These are phyloP conservation scores for Clarias magur DNA, from an alignment of 2,113 vertebrate species.

Conservation along the genomic window DNA sequence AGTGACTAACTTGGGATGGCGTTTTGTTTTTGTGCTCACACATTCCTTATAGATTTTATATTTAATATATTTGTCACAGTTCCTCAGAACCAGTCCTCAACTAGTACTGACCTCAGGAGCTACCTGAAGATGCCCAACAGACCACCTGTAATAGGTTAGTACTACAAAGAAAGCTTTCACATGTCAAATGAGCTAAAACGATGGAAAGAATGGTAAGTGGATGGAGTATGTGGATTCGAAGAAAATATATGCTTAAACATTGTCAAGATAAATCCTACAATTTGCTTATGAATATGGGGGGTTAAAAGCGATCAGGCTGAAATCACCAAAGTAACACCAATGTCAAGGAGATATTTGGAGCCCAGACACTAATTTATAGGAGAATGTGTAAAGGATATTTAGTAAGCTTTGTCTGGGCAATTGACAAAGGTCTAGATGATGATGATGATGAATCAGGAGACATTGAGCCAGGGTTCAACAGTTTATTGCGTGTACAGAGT, in stretches of 20 bases:
- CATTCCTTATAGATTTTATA: background rate
- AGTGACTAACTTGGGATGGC: background rate
- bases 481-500: too few relatives aligned
- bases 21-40: background rate
- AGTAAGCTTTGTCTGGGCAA: too few relatives aligned
- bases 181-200: background rate
- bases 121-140: slow-evolving; percentile 17
- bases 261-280: background rate
- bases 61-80: background rate
- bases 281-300: background rate
- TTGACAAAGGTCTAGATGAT: too few relatives aligned
- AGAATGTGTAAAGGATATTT: background rate
- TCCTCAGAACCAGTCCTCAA: background rate
- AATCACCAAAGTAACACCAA: background rate
- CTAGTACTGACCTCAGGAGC: background rate
- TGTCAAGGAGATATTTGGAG: background rate
- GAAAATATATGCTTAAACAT: background rate
- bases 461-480: too few relatives aligned
- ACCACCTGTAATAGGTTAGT: slow-evolving; percentile 39
- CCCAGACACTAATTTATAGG: background rate
- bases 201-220: background rate
- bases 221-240: background rate
- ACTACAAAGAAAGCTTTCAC: background rate
- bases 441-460: too few relatives aligned
- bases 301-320: background rate